Conservation (phyloP, 2,113 vertebrate species). For the Xiphophorus maculatus region DNA sequence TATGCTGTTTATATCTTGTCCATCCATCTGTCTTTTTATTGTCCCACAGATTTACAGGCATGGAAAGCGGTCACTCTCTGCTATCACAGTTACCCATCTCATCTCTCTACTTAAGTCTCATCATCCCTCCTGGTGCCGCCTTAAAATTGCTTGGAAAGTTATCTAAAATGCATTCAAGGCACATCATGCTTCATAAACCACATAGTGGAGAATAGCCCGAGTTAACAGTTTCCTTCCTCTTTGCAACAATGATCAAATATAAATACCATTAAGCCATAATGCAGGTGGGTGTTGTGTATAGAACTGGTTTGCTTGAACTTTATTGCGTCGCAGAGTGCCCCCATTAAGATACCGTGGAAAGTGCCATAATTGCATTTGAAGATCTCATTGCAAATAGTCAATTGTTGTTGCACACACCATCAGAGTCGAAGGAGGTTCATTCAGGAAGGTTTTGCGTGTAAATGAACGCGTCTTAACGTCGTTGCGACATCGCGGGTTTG, state of each 20-base stretch:
- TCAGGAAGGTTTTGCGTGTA: slow-evolving; percentile 2
- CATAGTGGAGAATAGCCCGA: slow-evolving; percentile 52
- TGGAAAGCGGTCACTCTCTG: slow-evolving; percentile 38
- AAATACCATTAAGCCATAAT: slow-evolving; percentile 80
- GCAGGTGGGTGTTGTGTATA: slow-evolving; percentile 61
- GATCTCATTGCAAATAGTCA: slow-evolving; percentile 67
- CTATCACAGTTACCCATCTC: slow-evolving; percentile 32
- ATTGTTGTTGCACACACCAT: slow-evolving; percentile 25
- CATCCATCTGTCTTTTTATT: slow-evolving; percentile 56
- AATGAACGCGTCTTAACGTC: not conserved
- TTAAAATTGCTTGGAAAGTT: slow-evolving; percentile 56
- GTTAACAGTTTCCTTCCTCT: slow-evolving; percentile 80
- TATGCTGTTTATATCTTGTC: slow-evolving; percentile 25
- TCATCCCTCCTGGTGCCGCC: slow-evolving; percentile 56
- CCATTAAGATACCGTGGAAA: slow-evolving; percentile 79
- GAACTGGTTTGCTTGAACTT: slow-evolving; percentile 77
- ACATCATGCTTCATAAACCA: slow-evolving; percentile 78
- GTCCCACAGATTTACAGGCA: slow-evolving; percentile 50
- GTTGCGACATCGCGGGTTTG: not conserved
- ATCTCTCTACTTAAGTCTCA: slow-evolving; percentile 9
- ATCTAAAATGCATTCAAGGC: slow-evolving; percentile 62
- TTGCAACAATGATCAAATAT: slow-evolving; percentile 79
- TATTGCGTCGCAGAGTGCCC: slow-evolving; percentile 77
- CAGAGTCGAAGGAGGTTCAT: slow-evolving; percentile 18
- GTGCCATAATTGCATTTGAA: slow-evolving; percentile 74